phyloP scores from a whole-genome alignment of 1,140 invertebrate genomes.

The Cryptotermes secundus region DNA sequence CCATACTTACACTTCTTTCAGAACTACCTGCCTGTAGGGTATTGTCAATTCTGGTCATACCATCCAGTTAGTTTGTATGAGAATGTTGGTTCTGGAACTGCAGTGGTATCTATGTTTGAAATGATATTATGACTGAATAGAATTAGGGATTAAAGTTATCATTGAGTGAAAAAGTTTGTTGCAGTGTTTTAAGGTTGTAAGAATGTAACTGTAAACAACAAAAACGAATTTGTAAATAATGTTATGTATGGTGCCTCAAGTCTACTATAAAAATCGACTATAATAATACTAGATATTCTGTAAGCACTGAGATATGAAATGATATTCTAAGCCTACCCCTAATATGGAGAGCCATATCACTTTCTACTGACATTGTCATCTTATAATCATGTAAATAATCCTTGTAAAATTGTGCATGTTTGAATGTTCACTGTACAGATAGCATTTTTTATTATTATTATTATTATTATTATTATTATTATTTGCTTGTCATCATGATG shows the following conservation, averaged over 20 bases:
- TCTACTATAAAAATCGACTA: background rate
- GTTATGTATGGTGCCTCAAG: slow-evolving; percentile 29
- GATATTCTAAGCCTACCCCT: slow-evolving; percentile 5
- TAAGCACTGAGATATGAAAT: background rate
- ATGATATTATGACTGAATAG: slow-evolving; percentile 8
- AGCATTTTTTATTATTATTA: background rate
- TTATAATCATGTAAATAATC: slow-evolving; percentile 32
- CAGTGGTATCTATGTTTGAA: background rate
- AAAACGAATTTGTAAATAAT: slow-evolving; percentile 21
- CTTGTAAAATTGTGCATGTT: slow-evolving; percentile 30
- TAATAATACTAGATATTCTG: background rate
- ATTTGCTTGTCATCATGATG: slow-evolving; percentile 27
- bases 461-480: too few species aligned
- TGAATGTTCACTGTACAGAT: slow-evolving; percentile 29
- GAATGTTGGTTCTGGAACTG: slow-evolving; percentile 7
- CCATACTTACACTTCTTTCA: too few species aligned
- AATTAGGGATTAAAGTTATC: background rate
- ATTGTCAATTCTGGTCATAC: background rate
- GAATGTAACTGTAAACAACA: slow-evolving; percentile 21
- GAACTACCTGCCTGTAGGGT: background rate
- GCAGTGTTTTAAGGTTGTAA: background rate
- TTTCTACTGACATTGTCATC: slow-evolving; percentile 23
- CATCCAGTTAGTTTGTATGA: background rate
- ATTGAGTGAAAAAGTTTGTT: background rate
- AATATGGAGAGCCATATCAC: slow-evolving; percentile 29